These are phyloP conservation scores for Cyprinodon tularosa DNA, from an alignment of 2,113 vertebrate genomes.

Conservation along the genomic window DNA sequence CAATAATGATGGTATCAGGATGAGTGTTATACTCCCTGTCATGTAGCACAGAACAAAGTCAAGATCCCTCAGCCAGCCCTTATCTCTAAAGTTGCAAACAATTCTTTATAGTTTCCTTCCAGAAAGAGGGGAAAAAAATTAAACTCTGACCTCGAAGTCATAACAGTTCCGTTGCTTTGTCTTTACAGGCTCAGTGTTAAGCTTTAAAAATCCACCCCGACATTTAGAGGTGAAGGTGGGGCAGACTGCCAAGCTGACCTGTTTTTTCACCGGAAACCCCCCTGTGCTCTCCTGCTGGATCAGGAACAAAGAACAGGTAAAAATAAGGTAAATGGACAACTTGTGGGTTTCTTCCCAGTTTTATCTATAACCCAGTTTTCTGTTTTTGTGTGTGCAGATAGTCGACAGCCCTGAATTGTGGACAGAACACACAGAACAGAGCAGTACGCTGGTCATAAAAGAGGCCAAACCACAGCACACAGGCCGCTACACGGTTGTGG, in stretches of 20 bases:
- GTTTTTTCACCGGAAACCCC: slow-evolving; percentile 67
- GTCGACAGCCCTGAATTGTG: slow-evolving; percentile 66
- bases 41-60: background rate
- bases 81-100: slow-evolving; percentile 28
- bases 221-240: slow-evolving; percentile 73
- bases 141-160: background rate
- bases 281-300: slow-evolving; percentile 82
- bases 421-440: slow-evolving; percentile 63
- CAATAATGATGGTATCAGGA: slow-evolving; percentile 29
- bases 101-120: slow-evolving; percentile 29
- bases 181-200: slow-evolving; percentile 62
- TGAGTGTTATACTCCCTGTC: background rate
- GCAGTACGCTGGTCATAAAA: slow-evolving; percentile 74
- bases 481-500: slow-evolving; percentile 75
- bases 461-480: slow-evolving; percentile 69
- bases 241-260: slow-evolving; percentile 65
- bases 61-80: slow-evolving; percentile 1
- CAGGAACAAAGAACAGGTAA: slow-evolving; percentile 78
- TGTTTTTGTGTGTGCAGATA: slow-evolving; percentile 51
- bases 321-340: background rate
- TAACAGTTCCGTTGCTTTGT: background rate
- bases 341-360: background rate
- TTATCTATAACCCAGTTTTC: background rate
- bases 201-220: slow-evolving; percentile 64
- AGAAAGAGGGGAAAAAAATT: background rate